phyloP scores from a whole-genome alignment of 1,140 invertebrate species.

The Drosophila obscura region DNA sequence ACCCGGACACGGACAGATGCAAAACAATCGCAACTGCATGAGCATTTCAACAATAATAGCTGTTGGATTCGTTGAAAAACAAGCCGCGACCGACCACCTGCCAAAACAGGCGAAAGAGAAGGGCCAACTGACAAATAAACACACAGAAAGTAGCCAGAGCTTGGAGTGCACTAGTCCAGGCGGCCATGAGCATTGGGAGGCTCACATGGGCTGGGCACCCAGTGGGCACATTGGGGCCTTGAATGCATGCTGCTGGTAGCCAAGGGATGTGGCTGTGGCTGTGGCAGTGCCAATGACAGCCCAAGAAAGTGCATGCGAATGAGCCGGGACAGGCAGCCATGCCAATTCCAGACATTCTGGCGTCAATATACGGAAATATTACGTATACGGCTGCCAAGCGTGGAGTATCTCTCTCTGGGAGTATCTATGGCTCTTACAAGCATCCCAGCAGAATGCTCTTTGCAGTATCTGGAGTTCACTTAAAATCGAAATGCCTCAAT shows the following conservation, averaged over 20 bases:
- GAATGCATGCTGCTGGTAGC: slow-evolving; percentile 1
- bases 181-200: not conserved
- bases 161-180: not conserved
- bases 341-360: slow-evolving; percentile 16
- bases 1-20: slow-evolving; percentile 4
- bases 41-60: slow-evolving; percentile 31
- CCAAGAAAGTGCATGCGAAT: slow-evolving; percentile 14
- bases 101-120: slow-evolving; percentile 10
- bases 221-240: not conserved
- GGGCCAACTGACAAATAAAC: not conserved
- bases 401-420: not conserved
- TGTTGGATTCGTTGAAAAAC: slow-evolving; percentile 15
- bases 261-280: not conserved
- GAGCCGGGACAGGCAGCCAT: slow-evolving; percentile 10
- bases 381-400: slow-evolving; percentile 24
- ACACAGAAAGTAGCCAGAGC: not conserved
- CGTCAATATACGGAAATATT: slow-evolving; percentile 44
- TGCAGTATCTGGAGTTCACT: slow-evolving; percentile 10
- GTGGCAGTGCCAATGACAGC: slow-evolving; percentile 2
- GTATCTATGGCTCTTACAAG: not conserved
- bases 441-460: slow-evolving; percentile 1
- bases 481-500: slow-evolving; percentile 51
- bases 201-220: not conserved
- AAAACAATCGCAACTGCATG: slow-evolving; percentile 21
- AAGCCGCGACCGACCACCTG: slow-evolving; percentile 13